phyloP scores from a whole-genome alignment of 1,140 invertebrate species.

The Drosophila aff. region DNA sequence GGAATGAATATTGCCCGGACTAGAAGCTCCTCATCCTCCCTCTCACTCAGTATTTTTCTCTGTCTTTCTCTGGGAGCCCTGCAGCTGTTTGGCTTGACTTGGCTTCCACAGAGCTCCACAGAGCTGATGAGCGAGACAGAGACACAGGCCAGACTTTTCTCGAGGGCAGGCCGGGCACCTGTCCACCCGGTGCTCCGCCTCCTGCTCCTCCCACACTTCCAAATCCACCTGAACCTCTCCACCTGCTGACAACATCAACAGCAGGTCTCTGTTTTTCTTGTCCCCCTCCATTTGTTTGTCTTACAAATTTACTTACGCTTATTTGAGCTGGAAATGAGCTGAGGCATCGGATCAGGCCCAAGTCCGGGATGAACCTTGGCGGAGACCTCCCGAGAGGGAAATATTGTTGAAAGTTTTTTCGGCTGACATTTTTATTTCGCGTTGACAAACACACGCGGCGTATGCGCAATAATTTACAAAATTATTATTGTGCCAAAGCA shows the following conservation, averaged over 20 bases:
- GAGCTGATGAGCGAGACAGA: conserved; percentile 25
- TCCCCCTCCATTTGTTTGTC: conserved; percentile 71
- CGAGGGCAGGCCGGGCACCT: conserved; percentile 28
- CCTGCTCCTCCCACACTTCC: neutral
- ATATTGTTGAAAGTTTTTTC: conserved; percentile 47
- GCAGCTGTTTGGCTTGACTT: conserved; percentile 75
- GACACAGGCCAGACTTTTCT: conserved; percentile 35
- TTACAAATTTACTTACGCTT: conserved; percentile 83
- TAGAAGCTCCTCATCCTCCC: conserved; percentile 13
- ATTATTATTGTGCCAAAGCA: conserved; percentile 65
- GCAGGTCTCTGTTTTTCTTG: conserved; percentile 55
- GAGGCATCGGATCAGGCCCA: conserved; percentile 22
- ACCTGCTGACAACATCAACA: conserved; percentile 33
- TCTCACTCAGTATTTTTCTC: conserved; percentile 17
- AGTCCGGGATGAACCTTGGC: conserved; percentile 13
- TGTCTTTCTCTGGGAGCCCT: conserved; percentile 33
- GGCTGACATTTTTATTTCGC: conserved; percentile 40
- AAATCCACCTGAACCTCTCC: conserved; percentile 4
- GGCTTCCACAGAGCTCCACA: conserved; percentile 53
- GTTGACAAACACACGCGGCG: conserved; percentile 71
- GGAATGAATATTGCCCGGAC: conserved; percentile 79
- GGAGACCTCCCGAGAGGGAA: conserved; percentile 10
- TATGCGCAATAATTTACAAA: conserved; percentile 77
- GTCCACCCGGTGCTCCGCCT: conserved; percentile 32
- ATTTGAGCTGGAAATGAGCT: conserved; percentile 80